phyloP scores from a whole-genome alignment of 2,797 vertebrate species.

The Melanotaenia nigrans region DNA sequence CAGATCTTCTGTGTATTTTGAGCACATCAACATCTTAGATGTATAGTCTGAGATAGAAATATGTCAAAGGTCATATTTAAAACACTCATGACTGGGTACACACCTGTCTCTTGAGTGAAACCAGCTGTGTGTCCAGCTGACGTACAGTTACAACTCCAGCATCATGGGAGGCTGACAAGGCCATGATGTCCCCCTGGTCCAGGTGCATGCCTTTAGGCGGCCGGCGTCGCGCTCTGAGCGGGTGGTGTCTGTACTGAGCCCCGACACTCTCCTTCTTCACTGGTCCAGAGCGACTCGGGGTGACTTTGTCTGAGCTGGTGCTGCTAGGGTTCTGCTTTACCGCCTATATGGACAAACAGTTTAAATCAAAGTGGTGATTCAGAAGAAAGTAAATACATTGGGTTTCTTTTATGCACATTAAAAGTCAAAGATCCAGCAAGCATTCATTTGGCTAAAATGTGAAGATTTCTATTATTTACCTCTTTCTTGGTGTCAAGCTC shows the following conservation, averaged over 20 bases:
- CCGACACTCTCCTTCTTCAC: slow-evolving; percentile 88
- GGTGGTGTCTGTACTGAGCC: slow-evolving; percentile 92
- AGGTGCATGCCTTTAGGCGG: slow-evolving; percentile 95
- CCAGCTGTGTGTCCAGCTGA: slow-evolving; percentile 89
- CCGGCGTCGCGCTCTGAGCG: slow-evolving; percentile 86
- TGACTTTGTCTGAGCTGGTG: slow-evolving; percentile 65
- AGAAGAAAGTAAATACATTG: not conserved
- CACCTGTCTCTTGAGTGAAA: slow-evolving; percentile 94
- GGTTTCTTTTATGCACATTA: no score
- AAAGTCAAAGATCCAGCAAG: not conserved
- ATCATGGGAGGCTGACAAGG: slow-evolving; percentile 86
- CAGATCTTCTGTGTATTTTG: not conserved
- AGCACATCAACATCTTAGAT: not conserved
- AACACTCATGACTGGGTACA: not conserved
- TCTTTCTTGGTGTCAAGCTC: slow-evolving; percentile 87
- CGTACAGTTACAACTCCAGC: slow-evolving; percentile 85
- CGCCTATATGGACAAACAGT: slow-evolving; percentile 42
- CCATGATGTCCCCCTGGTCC: slow-evolving; percentile 86
- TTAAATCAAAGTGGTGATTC: not conserved
- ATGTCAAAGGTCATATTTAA: not conserved
- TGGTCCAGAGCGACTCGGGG: slow-evolving; percentile 76
- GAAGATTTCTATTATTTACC: slow-evolving; percentile 69
- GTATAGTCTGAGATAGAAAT: not conserved
- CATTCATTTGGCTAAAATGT: no score
- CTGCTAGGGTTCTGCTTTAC: slow-evolving; percentile 74